Conservation (phyloP, 2,888 invertebrate species). For the Acronicta psi region DNA sequence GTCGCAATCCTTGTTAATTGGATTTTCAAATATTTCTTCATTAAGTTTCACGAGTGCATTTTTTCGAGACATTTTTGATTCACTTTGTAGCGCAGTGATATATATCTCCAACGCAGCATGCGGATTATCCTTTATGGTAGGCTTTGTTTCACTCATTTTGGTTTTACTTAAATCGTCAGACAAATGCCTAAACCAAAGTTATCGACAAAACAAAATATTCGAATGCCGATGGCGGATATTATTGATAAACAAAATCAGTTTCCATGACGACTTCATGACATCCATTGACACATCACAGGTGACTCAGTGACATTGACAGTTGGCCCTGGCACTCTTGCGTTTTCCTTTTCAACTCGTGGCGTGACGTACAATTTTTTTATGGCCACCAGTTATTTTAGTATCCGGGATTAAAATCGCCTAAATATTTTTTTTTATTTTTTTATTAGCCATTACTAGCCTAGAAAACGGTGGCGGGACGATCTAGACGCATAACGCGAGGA, state of each 20-base stretch:
- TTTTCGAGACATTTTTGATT: conserved; percentile 89
- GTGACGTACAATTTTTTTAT: too few relatives aligned
- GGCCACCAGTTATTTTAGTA: too few relatives aligned
- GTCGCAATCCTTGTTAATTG: conserved; percentile 75
- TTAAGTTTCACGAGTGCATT: conserved; percentile 88
- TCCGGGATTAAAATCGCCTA: too few relatives aligned
- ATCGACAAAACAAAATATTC: conserved; percentile 57
- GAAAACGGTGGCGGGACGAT: too few relatives aligned
- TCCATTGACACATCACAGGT: conserved; percentile 3
- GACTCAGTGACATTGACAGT: neutral
- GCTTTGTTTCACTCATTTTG: conserved; percentile 70
- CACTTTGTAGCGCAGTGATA: conserved; percentile 86
- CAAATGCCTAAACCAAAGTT: conserved; percentile 23
- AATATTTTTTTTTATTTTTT: too few relatives aligned
- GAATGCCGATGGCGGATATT: conserved; percentile 18
- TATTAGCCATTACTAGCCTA: too few relatives aligned
- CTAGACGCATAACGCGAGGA: too few relatives aligned
- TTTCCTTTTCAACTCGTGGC: too few relatives aligned
- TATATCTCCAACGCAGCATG: conserved; percentile 74
- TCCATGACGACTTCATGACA: conserved; percentile 71
- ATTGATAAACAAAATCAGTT: conserved; percentile 76
- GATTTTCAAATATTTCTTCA: conserved; percentile 80
- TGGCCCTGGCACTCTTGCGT: too few relatives aligned
- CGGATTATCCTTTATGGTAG: conserved; percentile 73
- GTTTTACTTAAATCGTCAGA: neutral